Percentiles rank a stretch among this genome's conserved stretches.
Conservation (phyloP, 2,113 vertebrate genomes). For the Phylloscopus whistleri region DNA sequence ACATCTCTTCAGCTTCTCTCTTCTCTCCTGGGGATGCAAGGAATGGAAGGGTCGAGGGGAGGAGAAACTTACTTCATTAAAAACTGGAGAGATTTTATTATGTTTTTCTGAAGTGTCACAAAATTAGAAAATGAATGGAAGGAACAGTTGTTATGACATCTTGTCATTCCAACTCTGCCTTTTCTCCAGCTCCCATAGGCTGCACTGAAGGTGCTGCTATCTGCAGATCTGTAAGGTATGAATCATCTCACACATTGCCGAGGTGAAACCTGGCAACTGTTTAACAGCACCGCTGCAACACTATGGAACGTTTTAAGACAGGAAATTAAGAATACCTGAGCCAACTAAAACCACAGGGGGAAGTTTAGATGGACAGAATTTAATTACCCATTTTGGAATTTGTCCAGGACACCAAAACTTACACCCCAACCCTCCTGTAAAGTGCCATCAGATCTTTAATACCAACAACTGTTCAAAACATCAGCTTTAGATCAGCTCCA, state of each 20-base stretch:
- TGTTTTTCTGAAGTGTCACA: neutral
- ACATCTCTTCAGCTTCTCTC: neutral
- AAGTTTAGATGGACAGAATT: conserved; percentile 55
- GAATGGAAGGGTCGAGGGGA: neutral
- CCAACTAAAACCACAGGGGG: conserved; percentile 37
- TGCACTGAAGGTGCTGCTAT: neutral
- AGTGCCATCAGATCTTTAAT: neutral
- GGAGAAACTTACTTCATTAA: neutral
- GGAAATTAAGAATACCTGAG: conserved; percentile 57
- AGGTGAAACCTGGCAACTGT: conserved; percentile 47
- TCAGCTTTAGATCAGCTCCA: conserved; percentile 22
- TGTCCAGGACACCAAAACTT: conserved; percentile 29
- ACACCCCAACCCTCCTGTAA: conserved; percentile 8
- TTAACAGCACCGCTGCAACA: conserved; percentile 18
- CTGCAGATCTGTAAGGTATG: conserved; percentile 3
- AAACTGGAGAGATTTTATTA: neutral
- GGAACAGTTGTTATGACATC: neutral
- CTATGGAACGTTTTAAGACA: conserved; percentile 35
- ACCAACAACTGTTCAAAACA: conserved; percentile 30
- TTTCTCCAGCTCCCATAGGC: neutral
- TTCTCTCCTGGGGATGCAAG: neutral
- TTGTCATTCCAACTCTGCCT: neutral
- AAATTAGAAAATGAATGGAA: conserved; percentile 9
- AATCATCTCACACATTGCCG: conserved; percentile 31
- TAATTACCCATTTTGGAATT: conserved; percentile 56